Base-by-base conservation (phyloP, 2,888 invertebrate genomes). In the Cataglyphis albicans region DNA sequence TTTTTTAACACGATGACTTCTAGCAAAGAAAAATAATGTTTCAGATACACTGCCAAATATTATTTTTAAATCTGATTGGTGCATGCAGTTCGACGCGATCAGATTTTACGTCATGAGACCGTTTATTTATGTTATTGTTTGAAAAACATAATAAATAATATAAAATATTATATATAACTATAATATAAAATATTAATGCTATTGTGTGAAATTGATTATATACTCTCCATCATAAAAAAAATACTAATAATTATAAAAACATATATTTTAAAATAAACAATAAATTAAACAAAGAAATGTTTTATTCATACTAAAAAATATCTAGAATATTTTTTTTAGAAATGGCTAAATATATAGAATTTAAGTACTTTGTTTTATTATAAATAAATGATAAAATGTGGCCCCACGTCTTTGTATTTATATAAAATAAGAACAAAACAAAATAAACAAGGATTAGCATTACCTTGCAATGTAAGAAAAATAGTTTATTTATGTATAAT, bases 21-120 rank as follows among this genome's bases (percentile, higher is more conserved):
- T 6, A 25, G 74, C 41, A 74, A 85, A 76, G 70, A 74, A 82
- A 78, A 85, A 84, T 82, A 75, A 87, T 72, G 48, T 59, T 57
- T 10, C 57, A 29, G 38, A 84, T 64, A 48, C 65, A 70, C 44
- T 65, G 72, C 52, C 55, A 75, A 72, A 57, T 38, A 70, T 57
- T 41, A 44, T 63, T 67, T 83, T 38, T 81, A 41, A 75, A 9
- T 72, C 44, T 59, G 25, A 80, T 44, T 72, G 29, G 12, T 80
- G 44, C 55, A n/a, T 75, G 75, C 44, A 59, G 18, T 35, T 32
- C n/a, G n/a, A 78, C 32, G 41, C 32, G 6, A 4, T 21, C 70
- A 9, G 55, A n/a, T 70, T 78, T 70, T 41, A 70, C 57, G 72
- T 78, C 35, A 68, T 10, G 9, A n/a, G 21, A 70, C 6, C 6